These are phyloP conservation scores for Conchocele bisecta DNA, from an alignment of 2,888 invertebrate genomes.

Conservation along the genomic window DNA sequence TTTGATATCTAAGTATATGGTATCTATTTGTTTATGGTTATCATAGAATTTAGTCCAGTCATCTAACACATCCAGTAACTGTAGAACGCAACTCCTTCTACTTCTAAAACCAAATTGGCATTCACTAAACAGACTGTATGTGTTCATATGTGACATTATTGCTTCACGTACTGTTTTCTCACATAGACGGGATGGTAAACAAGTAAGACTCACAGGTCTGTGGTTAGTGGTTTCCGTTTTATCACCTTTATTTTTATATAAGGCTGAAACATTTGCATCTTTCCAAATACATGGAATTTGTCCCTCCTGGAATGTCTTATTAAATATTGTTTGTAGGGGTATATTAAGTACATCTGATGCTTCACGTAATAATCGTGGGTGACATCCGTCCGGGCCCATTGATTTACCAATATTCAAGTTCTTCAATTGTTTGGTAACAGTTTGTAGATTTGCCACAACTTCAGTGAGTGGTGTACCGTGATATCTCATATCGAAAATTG, in stretches of 20 bases:
- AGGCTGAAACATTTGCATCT: slow-evolving; percentile 9
- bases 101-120: slow-evolving; percentile 17
- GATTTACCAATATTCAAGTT: slow-evolving; percentile 4
- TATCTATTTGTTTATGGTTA: slow-evolving; percentile 2
- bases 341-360: background rate
- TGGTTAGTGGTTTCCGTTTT: slow-evolving; percentile 7
- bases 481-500: slow-evolving; percentile 1
- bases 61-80: slow-evolving; percentile 8
- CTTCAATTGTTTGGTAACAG: background rate
- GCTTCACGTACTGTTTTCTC: slow-evolving; percentile 1
- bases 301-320: slow-evolving; percentile 8
- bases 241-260: slow-evolving; percentile 16
- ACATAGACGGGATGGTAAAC: background rate
- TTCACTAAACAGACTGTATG: slow-evolving; percentile 8
- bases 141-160: slow-evolving; percentile 11
- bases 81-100: slow-evolving; percentile 4
- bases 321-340: slow-evolving; percentile 3
- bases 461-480: background rate
- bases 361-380: slow-evolving; percentile 1
- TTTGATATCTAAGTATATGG: slow-evolving; percentile 9
- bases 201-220: slow-evolving; percentile 3
- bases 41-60: slow-evolving; percentile 3
- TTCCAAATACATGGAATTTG: slow-evolving; percentile 4
- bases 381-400: slow-evolving; percentile 1
- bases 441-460: background rate